A percentile compares a stretch with the other conserved stretches of the same genome.
Evolutionary conservation across 2,113 vertebrate species (phyloP).

Genomic region (Clupea harengus): DNA sequence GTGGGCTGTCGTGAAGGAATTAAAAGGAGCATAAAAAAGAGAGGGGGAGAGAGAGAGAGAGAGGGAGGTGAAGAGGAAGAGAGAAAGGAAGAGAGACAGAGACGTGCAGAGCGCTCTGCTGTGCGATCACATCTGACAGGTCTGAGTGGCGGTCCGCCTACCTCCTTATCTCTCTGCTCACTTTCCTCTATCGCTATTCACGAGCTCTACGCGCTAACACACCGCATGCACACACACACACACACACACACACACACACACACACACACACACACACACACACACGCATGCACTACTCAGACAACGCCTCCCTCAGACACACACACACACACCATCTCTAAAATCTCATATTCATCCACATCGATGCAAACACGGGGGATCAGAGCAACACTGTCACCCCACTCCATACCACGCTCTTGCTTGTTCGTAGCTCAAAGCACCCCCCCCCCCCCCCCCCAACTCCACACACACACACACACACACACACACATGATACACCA

Average conservation of each 20-base stretch:
- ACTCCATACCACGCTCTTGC: neutral
- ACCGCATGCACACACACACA: constrained; percentile 8
- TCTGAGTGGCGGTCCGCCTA: constrained; percentile 64
- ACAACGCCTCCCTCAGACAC: constrained; percentile 12
- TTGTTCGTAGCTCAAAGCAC: neutral
- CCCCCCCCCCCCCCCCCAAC: constrained; percentile 14
- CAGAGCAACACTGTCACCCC: neutral
- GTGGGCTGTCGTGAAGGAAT: constrained; percentile 8
- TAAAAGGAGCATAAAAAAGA: constrained; percentile 35
- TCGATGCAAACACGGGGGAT: neutral
- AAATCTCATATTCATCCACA: constrained; percentile 11
- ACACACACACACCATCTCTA: neutral
- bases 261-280: constrained; percentile 7
- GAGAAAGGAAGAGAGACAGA: constrained; percentile 18
- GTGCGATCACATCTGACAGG: constrained; percentile 63
- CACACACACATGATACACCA: neutral
- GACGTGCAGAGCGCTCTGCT: constrained; percentile 47
- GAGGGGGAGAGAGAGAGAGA: constrained; percentile 26
- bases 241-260: constrained; percentile 11
- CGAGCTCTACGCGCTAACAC: neutral
- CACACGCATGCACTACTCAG: constrained; percentile 7
- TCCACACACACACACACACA: neutral
- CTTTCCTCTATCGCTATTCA: constrained; percentile 35
- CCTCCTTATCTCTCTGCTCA: constrained; percentile 59
- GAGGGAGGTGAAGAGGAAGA: neutral